Base-by-base conservation (phyloP, 2,888 invertebrate genomes). In the Baronia brevicornis region DNA sequence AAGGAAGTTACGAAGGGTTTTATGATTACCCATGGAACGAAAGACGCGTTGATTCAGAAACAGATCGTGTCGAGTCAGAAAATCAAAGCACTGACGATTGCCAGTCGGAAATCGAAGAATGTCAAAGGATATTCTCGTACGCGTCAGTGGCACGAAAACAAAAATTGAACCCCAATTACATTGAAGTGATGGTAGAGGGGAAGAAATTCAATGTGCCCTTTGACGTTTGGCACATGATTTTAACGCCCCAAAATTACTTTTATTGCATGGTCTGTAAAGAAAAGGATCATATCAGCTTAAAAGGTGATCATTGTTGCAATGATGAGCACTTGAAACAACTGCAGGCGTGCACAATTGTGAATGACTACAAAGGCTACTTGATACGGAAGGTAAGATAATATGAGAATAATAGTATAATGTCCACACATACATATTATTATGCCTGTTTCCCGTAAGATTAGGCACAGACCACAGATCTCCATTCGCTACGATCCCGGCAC, bases 191-290 rank as follows among this genome's bases (percentile, higher is more conserved):
- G 12, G 23, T 57, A 1, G 50, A 47, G 9, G 42, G 41, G 4
- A 49, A 41, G 12, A 46, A 35, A 6, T 43, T 57, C 0, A 44
- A 42, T 4, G 48, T 66, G 0, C 43, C 39, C 0, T 54, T 35
- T 4, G 53, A 67, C 2, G 50, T 51, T 0, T 66, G 60, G 58
- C 45, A 60, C 27, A 61, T 63, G 62, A 18, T 64, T 0, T 33
- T 53, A 0, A 28, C 8, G 0, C 38, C 39, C 1, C 4, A 4
- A 0, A 49, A 50, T 11, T 28, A 24, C 1, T 48, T 49, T 5
- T 60, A 54, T n/a, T 63, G 63, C 17, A 62, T 60, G 59, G 49
- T 41, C 0, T 63, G 63, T 24, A 48, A 43, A 3, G 3, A 9
- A 0, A 28, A 28, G 1, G 38, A 21, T 0, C 45, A 36, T 1